These are phyloP conservation scores for Lycaon pictus DNA, from an alignment of 2,113 vertebrate species.

Conservation along the genomic window DNA sequence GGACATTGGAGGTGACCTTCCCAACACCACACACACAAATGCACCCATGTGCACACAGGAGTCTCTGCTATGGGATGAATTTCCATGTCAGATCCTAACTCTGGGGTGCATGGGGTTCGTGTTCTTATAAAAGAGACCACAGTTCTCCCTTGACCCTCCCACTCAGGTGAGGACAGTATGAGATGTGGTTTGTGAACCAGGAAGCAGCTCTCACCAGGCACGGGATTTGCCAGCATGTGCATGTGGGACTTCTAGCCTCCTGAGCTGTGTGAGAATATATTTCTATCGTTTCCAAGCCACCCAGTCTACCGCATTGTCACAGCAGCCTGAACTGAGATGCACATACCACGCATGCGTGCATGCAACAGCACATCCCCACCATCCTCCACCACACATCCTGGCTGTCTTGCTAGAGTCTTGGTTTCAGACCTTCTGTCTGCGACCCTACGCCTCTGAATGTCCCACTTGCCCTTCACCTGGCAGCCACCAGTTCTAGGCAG, in stretches of 20 bases:
- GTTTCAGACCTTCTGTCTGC: background rate
- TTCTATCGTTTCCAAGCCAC: no score
- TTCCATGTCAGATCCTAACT: background rate
- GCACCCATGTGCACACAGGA: no score
- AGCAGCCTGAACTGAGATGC: no score
- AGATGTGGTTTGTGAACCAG: background rate
- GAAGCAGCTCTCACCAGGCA: background rate
- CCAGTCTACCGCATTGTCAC: no score
- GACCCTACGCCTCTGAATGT: background rate
- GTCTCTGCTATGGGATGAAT: background rate
- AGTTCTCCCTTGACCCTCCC: background rate
- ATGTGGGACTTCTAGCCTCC: background rate
- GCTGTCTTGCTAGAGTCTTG: background rate
- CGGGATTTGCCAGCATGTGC: rapidly evolving
- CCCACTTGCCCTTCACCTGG: background rate
- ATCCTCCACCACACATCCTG: background rate
- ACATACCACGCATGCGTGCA: no score
- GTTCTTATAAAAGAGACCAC: background rate
- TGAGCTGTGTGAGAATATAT: background rate
- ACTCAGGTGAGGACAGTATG: background rate
- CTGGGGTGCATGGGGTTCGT: background rate
- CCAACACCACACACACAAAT: background rate
- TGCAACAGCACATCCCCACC: no score
- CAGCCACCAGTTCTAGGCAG: background rate
- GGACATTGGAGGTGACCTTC: background rate